These are phyloP conservation scores for Lycophotia porphyrea DNA, from an alignment of 2,888 invertebrate genomes.

Conservation along the genomic window DNA sequence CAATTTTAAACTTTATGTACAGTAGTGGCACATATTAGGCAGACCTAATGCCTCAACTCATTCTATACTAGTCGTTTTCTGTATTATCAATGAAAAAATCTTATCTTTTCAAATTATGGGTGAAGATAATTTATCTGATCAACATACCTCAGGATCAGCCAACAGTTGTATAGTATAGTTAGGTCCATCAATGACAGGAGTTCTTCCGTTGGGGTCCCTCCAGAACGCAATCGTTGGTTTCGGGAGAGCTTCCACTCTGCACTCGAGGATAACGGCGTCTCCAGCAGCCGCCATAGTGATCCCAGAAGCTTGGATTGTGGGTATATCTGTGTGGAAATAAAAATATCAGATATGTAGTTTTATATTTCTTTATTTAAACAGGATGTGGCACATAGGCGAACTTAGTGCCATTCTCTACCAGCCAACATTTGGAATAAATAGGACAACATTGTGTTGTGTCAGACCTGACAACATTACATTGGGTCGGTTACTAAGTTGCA, in stretches of 20 bases:
- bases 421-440: neutral
- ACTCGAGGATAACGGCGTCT: conserved; percentile 94
- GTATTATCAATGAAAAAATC: no score
- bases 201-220: conserved; percentile 93
- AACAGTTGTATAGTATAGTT: conserved; percentile 92
- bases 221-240: conserved; percentile 95
- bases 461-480: neutral
- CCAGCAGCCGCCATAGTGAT: conserved; percentile 94
- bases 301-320: conserved; percentile 94
- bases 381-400: neutral
- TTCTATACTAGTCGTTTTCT: neutral
- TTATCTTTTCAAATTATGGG: neutral
- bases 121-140: neutral
- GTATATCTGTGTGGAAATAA: conserved; percentile 90
- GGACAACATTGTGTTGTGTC: neutral
- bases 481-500: neutral
- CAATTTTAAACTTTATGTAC: neutral
- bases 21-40: no score
- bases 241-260: conserved; percentile 94
- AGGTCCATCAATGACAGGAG: conserved; percentile 94
- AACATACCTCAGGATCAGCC: conserved; percentile 90
- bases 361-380: neutral
- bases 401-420: neutral
- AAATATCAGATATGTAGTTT: neutral
- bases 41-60: neutral